phyloP scores from a whole-genome alignment of 1,140 invertebrate species.

The Oscheius sp. region DNA sequence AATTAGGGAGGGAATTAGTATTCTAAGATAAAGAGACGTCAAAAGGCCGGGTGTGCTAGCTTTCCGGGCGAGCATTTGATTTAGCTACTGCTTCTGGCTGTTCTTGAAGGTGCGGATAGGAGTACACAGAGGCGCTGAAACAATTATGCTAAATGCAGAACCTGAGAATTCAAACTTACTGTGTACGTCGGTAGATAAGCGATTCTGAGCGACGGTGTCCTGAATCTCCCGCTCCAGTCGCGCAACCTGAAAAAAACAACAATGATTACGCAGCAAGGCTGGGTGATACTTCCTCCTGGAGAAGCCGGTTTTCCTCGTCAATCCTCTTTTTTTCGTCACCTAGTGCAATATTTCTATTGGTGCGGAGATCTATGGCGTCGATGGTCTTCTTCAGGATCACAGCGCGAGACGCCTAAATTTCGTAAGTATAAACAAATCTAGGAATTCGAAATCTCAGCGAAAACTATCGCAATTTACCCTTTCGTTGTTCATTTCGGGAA shows the following conservation, averaged over 20 bases:
- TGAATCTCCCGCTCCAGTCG: slow-evolving; percentile 2
- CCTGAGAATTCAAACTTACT: too few species aligned
- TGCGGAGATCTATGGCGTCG: slow-evolving; percentile 65
- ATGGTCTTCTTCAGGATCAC: slow-evolving; percentile 96
- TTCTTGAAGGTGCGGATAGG: too few species aligned
- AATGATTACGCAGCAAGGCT: neutral
- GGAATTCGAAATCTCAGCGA: too few species aligned
- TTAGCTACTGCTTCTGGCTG: too few species aligned
- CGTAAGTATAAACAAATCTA: slow-evolving; percentile 23
- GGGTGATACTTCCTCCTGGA: slow-evolving; percentile 19
- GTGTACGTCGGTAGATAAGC: too few species aligned
- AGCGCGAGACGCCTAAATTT: slow-evolving; percentile 80
- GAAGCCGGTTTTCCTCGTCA: slow-evolving; percentile 26
- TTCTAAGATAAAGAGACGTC: too few species aligned
- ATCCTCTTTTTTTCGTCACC: neutral
- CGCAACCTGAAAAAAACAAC: slow-evolving; percentile 6
- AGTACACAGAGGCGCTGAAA: too few species aligned
- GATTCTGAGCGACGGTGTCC: too few species aligned
- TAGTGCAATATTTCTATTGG: slow-evolving; percentile 7
- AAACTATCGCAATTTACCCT: slow-evolving; percentile 34
- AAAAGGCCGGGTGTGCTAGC: too few species aligned
- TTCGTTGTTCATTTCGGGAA: slow-evolving; percentile 42
- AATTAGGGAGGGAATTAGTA: too few species aligned
- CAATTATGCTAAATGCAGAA: too few species aligned
- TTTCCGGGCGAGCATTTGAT: too few species aligned